Evolutionary conservation across 1,140 invertebrate species (phyloP), one percentile per base, ranked within the genome.

Genomic region (Euglossa dilemma): DNA sequence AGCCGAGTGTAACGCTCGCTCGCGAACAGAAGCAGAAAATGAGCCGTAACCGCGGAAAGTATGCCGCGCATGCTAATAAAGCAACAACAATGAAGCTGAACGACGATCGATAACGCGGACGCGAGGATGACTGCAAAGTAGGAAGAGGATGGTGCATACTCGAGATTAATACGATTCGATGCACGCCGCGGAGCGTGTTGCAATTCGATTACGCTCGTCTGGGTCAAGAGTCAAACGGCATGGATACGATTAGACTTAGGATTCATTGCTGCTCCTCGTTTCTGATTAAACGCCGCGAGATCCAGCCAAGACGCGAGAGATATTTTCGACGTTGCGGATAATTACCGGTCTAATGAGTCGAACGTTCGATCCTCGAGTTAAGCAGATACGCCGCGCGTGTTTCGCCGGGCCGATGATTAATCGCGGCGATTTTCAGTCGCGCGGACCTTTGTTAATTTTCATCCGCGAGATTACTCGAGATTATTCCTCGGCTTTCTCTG

Each of bases 121-220:
- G 52, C 45, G 57, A 5, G 47, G 43, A 80, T n/a, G 45, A 52
- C 16, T 66, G n/a, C 14, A 54, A 45, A 25, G 47, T 25, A 81
- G 28, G 66, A 81, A 23, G 74, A 75, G 28, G 63, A 36, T 45
- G 59, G 36, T 56, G 45, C 71, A 47, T 45, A 23, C 25, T 45
- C 64, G 54, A 81, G 77, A 66, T 81, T 90, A 89, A 89, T 88
- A 80, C 80, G 75, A 87, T 80, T 89, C 73, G 81, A 88, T 89
- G 88, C 83, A 89, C 85, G 79, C 80, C 84, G 52, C 73, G 61
- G 67, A 87, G 85, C 84, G 83, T 85, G 89, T 70, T 67, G 78
- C 87, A 80, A 90, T 90, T 91, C 84, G 84, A 91, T 90, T 91
- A 86, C 87, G 80, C 83, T 90, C 78, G 77, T 82, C 83, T 88